Evolutionary conservation across 2,797 vertebrate genomes (phyloP).

Genomic region (Eulemur coronatus): DNA sequence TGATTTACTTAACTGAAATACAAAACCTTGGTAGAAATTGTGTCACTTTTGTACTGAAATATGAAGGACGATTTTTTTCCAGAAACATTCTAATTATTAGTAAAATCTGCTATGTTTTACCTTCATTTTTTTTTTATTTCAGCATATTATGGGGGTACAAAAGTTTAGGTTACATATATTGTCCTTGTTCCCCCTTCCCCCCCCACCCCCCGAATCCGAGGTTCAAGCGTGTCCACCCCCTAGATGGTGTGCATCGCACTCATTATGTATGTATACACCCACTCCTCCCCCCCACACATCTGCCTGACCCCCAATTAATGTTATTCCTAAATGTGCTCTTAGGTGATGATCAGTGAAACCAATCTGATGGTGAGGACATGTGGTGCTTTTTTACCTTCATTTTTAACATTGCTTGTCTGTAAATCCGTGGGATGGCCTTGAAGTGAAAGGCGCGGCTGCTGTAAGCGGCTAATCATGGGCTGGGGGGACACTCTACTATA

Average conservation of each 20-base stretch:
- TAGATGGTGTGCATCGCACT: too few relatives aligned
- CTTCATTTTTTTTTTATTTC: constrained; percentile 91
- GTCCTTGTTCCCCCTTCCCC: too few relatives aligned
- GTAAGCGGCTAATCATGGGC: constrained; percentile 95
- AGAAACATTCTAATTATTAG: background rate
- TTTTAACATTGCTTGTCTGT: constrained; percentile 95
- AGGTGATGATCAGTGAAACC: too few relatives aligned
- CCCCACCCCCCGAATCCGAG: too few relatives aligned
- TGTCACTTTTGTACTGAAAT: background rate
- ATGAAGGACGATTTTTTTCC: background rate
- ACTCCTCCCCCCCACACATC: too few relatives aligned
- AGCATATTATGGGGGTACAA: too few relatives aligned
- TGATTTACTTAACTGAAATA: constrained; percentile 29
- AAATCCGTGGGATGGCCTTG: constrained; percentile 94
- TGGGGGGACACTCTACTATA: constrained; percentile 94
- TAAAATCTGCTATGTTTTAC: constrained; percentile 82
- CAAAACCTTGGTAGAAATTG: background rate
- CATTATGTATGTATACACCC: too few relatives aligned
- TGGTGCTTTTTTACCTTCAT: constrained; percentile 90
- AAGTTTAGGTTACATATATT: too few relatives aligned
- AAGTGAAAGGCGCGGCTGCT: constrained; percentile 96
- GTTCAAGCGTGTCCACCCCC: too few relatives aligned
- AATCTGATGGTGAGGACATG: too few relatives aligned
- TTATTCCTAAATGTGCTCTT: too few relatives aligned
- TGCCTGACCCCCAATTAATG: too few relatives aligned